A percentile compares a stretch with the other conserved stretches of the same genome.
phyloP scores from a whole-genome alignment of 2,888 invertebrate genomes.

The Panopea generosa region DNA sequence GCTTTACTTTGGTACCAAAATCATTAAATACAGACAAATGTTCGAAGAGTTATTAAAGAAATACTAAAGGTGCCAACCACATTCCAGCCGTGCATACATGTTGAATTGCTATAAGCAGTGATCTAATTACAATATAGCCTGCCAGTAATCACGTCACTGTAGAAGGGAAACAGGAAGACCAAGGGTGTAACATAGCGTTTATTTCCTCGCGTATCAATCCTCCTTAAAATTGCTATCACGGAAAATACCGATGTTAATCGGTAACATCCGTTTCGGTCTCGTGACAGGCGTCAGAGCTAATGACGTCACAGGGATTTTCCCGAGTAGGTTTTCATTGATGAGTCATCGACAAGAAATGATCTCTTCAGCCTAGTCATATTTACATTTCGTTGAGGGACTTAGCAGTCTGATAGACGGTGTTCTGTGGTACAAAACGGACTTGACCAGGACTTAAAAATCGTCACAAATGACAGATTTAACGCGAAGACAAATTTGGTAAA shows the following conservation, averaged over 20 bases:
- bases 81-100: no score
- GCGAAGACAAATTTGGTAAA: constrained; percentile 55
- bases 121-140: no score
- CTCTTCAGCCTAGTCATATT: constrained; percentile 74
- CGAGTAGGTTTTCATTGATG: constrained; percentile 81
- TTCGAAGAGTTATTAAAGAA: no score
- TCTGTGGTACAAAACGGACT: constrained; percentile 47
- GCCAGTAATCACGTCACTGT: no score
- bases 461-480: constrained; percentile 56
- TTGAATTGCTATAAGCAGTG: no score
- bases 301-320: constrained; percentile 84
- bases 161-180: no score
- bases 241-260: constrained; percentile 15
- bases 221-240: constrained; percentile 1
- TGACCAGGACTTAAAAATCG: constrained; percentile 28
- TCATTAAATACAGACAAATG: no score
- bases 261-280: constrained; percentile 42
- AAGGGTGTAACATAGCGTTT: neutral
- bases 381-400: constrained; percentile 45
- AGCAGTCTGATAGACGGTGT: constrained; percentile 44
- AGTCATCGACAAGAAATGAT: constrained; percentile 82
- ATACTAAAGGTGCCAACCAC: no score
- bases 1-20: no score
- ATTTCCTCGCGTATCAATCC: neutral
- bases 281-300: constrained; percentile 51